Evolutionary conservation across 1,140 invertebrate species (phyloP), one percentile per base, ranked within the genome.

Genomic region (Drosophila bipectinata): DNA sequence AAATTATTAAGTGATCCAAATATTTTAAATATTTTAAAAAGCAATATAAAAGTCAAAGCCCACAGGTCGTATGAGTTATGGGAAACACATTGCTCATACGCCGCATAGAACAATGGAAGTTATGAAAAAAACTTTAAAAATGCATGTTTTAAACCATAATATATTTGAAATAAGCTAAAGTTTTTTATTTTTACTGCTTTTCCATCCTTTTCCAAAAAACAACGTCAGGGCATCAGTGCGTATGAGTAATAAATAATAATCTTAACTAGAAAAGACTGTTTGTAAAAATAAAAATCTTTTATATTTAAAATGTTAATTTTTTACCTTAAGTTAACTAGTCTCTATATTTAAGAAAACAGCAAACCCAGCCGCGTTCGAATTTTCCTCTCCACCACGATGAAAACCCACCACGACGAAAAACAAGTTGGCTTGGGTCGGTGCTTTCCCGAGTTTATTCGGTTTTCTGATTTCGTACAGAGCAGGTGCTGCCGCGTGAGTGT

Each of bases 401-500:
- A 49, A 21, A 60, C 14, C 60, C 62, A 18, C 56, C 63, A 64
- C 47, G 6, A 9, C 59, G 26, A 63, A 39, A 59, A 18, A 45
- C 63, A 66, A 67, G 59, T 44, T 41, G 59, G 37, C 49, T 63
- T 48, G 54, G 58, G 34, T 63, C 21, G 34, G 52, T 37, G 59
- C 60, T 32, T 58, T 32, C 37, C 72, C 79, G 81, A 66, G 30
- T 54, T 73, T 79, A 81, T 77, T 82, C 67, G 69, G 79, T 77
- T 44, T 62, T 49, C 78, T 78, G 56, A 69, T 75, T 62, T 83
- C 57, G 67, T 41, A 44, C 45, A 68, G 69, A 52, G 66, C 51
- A 69, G 79, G 64, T 49, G 79, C 74, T 77, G 73, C 63, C 79
- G 79, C 79, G 75, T 73, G 68, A 53, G 44, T 67, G 54, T 49